Evolutionary conservation across 1,140 invertebrate species (phyloP), one percentile per base, ranked within the genome.

Genomic region (Semibalanus balanoides): DNA sequence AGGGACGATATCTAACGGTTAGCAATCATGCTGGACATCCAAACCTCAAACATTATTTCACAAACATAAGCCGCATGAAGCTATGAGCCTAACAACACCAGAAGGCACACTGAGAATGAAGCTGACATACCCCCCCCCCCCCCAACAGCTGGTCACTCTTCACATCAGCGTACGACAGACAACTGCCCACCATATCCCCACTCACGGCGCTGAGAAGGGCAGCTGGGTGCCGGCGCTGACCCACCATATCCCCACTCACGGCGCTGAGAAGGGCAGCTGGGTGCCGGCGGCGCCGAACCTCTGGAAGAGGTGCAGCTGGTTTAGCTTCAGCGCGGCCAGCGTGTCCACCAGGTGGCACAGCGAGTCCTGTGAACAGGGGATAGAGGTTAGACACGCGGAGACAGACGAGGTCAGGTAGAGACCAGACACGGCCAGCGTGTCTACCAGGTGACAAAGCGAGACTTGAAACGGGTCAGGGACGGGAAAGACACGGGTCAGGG

Each of bases 321-420:
- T 89, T 30, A 89, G 83, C 82, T 90, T 90, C n/a, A 90, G 83
- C 0, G 85, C 85, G 0, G 87, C 87, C 81, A 88, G 84, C 28
- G 85, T 81, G 77, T 87, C 86, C 27, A 90, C 85, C 28, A 86
- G 86, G 75, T 88, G 85, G 76, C 88, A 85, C 35, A 89, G 81
- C 78, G 87, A 87, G 77, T 88, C 87, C 85, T 86, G 78, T 28
- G n/a, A n/a, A n/a, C n/a, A n/a, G n/a, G n/a, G n/a, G n/a, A n/a
- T n/a, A n/a, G n/a, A n/a, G n/a, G n/a, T n/a, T n/a, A n/a, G n/a
- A n/a, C n/a, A n/a, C n/a, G n/a, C n/a, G n/a, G n/a, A n/a, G n/a
- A n/a, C n/a, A n/a, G n/a, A n/a, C n/a, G n/a, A n/a, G 74, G 28
- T 76, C 72, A 70, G 11, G 69, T 25, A 7, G 0, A 7, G 25